Conservation (phyloP, 2,888 invertebrate species). For the Eilema caniola region DNA sequence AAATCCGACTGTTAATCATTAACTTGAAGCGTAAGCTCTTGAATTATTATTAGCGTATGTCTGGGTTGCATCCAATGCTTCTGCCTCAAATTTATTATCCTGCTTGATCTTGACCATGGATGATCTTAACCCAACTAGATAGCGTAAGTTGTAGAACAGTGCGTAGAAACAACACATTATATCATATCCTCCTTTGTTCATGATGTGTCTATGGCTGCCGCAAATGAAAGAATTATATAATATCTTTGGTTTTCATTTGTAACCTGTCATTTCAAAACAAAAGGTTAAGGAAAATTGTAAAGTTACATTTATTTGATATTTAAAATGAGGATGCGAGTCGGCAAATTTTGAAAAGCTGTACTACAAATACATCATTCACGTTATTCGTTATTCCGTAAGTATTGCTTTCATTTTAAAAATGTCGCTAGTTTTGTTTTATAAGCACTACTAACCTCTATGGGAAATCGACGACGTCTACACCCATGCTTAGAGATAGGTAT, state of each 20-base stretch:
- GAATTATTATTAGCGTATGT: too few relatives aligned
- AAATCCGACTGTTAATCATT: too few relatives aligned
- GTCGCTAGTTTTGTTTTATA: neutral
- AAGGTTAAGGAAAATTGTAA: neutral
- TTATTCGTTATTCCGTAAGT: neutral
- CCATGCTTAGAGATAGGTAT: too few relatives aligned
- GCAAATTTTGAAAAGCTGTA: neutral
- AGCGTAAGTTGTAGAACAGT: too few relatives aligned
- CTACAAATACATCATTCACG: too few relatives aligned
- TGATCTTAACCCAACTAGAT: too few relatives aligned
- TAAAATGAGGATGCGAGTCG: neutral
- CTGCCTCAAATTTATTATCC: too few relatives aligned
- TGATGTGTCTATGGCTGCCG: neutral
- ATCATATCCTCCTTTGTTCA: neutral
- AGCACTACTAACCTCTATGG: neutral
- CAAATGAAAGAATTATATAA: neutral
- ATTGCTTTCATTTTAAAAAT: neutral
- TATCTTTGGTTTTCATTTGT: neutral
- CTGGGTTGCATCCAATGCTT: too few relatives aligned
- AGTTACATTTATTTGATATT: neutral
- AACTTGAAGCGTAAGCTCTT: too few relatives aligned
- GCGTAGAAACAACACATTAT: too few relatives aligned
- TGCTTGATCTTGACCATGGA: too few relatives aligned
- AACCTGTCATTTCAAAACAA: neutral
- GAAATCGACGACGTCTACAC: too few relatives aligned